Evolutionary conservation across 2,113 vertebrate species (phyloP).

Genomic region (Trematocara variabile): DNA sequence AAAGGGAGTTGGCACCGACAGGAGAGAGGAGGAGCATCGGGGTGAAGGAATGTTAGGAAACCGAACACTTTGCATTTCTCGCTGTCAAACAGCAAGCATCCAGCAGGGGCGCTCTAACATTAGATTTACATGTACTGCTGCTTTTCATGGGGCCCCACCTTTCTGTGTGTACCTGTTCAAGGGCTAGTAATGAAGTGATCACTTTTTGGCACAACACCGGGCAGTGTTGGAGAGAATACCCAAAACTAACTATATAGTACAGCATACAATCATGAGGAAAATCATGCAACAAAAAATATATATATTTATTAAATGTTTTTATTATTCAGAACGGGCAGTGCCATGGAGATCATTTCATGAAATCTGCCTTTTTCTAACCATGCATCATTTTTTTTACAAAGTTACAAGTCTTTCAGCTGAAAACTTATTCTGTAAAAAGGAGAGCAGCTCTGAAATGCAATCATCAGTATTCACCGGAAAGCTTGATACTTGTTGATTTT

Average conservation of each 20-base stretch:
- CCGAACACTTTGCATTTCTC: neutral
- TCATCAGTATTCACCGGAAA: neutral
- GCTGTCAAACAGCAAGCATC: neutral
- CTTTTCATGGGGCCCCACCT: neutral
- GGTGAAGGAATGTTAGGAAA: neutral
- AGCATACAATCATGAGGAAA: neutral
- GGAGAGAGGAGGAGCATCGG: slow-evolving; percentile 38
- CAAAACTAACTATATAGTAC: neutral
- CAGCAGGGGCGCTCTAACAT: slow-evolving; percentile 31
- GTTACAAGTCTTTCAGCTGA: neutral
- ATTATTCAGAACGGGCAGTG: neutral
- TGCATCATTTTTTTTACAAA: neutral
- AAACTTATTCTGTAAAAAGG: neutral
- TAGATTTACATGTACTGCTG: neutral
- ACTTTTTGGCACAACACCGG: neutral
- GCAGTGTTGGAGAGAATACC: neutral
- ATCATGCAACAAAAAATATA: neutral
- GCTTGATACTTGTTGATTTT: neutral
- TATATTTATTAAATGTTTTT: neutral
- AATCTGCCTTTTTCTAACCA: neutral
- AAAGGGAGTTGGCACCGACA: neutral
- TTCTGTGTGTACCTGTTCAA: neutral
- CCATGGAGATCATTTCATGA: neutral
- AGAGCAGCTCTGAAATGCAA: neutral
- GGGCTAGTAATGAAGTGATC: neutral